phyloP scores from a whole-genome alignment of 2,888 invertebrate species.

The Epistrophe grossulariae region DNA sequence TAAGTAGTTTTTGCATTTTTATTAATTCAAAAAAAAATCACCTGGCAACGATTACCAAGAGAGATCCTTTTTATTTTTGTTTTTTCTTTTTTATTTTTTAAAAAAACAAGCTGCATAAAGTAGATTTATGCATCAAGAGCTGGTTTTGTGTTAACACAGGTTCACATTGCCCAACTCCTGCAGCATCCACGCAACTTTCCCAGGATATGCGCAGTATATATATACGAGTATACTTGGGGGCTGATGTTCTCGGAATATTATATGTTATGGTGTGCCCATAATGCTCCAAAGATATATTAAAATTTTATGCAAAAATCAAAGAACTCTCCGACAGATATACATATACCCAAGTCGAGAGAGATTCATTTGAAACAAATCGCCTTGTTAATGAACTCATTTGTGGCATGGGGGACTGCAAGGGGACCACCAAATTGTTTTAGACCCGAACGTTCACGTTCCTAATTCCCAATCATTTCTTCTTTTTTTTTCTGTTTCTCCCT shows the following conservation, averaged over 20 bases:
- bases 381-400: constrained; percentile 74
- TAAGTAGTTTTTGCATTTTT: too few relatives aligned
- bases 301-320: constrained; percentile 75
- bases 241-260: constrained; percentile 61
- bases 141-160: constrained; percentile 35
- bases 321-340: constrained; percentile 21
- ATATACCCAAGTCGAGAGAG: neutral
- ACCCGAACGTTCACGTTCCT: constrained; percentile 28
- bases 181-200: constrained; percentile 26
- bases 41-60: neutral
- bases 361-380: constrained; percentile 73
- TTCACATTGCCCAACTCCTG: constrained; percentile 24
- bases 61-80: neutral
- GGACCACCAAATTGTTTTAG: constrained; percentile 55
- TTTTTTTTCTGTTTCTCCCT: constrained; percentile 8
- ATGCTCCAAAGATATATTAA: constrained; percentile 69
- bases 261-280: constrained; percentile 21
- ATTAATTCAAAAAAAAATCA: neutral
- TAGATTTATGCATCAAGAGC: constrained; percentile 63
- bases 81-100: neutral
- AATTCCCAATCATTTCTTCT: constrained; percentile 67
- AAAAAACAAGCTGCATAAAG: constrained; percentile 32
- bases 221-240: constrained; percentile 14
- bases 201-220: constrained; percentile 20
- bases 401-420: constrained; percentile 5